A percentile compares a stretch with the other conserved stretches of the same genome.
These are phyloP conservation scores for Lasioglossum malachurum DNA, from an alignment of 2,888 invertebrate genomes.

Conservation along the genomic window DNA sequence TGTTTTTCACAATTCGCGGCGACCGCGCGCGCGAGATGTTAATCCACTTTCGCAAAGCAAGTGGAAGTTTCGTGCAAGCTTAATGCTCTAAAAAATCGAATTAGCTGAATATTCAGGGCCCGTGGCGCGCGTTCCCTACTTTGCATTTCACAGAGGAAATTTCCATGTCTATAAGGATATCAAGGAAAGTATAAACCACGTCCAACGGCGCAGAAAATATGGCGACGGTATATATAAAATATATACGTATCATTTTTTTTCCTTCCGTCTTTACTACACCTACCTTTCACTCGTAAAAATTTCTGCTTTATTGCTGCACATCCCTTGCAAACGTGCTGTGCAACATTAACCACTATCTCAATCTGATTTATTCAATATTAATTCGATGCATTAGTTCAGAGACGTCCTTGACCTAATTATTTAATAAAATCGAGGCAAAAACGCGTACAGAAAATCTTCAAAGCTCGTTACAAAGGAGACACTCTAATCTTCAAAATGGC, in stretches of 20 bases:
- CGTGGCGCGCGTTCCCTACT: conserved; percentile 37
- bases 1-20: conserved; percentile 27
- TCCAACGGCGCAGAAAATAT: conserved; percentile 40
- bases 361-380: not conserved
- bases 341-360: not conserved
- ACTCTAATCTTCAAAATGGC: not conserved
- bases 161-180: conserved; percentile 58
- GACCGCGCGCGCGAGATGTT: conserved; percentile 5
- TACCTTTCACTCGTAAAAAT: conserved; percentile 12
- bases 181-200: conserved; percentile 43
- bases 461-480: not conserved
- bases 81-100: conserved; percentile 55
- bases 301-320: not conserved
- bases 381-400: not conserved
- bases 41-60: conserved; percentile 49
- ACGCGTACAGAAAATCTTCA: too few relatives aligned
- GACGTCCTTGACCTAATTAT: not conserved
- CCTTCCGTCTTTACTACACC: conserved; percentile 15
- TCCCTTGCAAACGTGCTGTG: not conserved
- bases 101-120: conserved; percentile 54
- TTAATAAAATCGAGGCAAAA: too few relatives aligned
- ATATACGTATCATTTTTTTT: conserved; percentile 2
- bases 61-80: conserved; percentile 52
- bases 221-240: conserved; percentile 7
- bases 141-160: conserved; percentile 53